Conservation (phyloP, 2,797 vertebrate species). For the Arctocebus calabarensis region DNA sequence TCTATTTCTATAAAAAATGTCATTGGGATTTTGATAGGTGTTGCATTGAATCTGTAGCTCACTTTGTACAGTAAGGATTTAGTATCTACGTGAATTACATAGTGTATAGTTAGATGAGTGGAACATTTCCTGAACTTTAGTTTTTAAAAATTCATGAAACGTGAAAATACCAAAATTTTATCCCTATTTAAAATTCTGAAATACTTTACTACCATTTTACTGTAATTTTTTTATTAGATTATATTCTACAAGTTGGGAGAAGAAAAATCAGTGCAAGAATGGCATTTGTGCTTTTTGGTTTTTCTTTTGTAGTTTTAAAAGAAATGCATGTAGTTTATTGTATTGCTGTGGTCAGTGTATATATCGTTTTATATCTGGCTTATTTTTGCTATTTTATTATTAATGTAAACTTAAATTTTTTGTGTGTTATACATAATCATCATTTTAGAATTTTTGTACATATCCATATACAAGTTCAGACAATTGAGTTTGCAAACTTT, state of each 20-base stretch:
- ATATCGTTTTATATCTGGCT: not conserved
- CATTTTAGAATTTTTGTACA: constrained; percentile 38
- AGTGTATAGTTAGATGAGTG: not conserved
- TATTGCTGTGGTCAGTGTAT: not conserved
- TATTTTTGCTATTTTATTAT: constrained; percentile 42
- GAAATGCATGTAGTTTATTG: not conserved
- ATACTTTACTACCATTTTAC: constrained; percentile 39
- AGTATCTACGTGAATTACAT: not conserved
- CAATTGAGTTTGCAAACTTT: too few relatives aligned
- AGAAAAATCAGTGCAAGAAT: not conserved
- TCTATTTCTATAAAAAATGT: too few relatives aligned
- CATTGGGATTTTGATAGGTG: too few relatives aligned
- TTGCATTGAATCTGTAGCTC: too few relatives aligned
- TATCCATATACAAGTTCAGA: not conserved
- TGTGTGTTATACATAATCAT: not conserved
- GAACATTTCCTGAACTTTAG: constrained; percentile 30
- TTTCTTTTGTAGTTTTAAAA: constrained; percentile 48
- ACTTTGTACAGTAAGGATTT: too few relatives aligned
- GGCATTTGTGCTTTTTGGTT: not conserved
- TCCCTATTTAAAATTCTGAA: constrained; percentile 34
- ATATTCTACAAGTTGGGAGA: constrained; percentile 13
- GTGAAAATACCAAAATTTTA: constrained; percentile 33
- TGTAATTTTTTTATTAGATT: constrained; percentile 44
- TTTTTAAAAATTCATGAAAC: constrained; percentile 34
- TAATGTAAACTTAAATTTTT: constrained; percentile 33